These are phyloP conservation scores for Polyploca ridens DNA, from an alignment of 2,888 invertebrate species.

Conservation along the genomic window DNA sequence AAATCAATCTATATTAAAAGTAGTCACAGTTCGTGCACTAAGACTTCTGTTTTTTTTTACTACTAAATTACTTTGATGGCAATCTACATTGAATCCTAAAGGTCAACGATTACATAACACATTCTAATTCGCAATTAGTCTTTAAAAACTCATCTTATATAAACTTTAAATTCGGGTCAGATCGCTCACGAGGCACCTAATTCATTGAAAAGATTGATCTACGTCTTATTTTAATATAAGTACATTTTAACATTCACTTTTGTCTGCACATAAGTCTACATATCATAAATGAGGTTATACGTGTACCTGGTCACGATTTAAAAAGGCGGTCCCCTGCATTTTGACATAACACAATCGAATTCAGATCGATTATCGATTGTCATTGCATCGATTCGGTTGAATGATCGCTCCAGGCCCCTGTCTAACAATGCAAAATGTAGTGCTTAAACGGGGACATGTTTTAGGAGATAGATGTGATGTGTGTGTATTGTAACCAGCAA, in stretches of 20 bases:
- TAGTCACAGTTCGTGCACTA: background rate
- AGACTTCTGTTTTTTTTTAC: background rate
- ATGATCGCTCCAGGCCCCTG: background rate
- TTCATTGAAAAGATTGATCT: conserved; percentile 1
- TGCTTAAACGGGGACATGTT: background rate
- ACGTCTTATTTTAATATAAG: background rate
- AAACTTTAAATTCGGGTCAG: conserved; percentile 4
- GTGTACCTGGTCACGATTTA: background rate
- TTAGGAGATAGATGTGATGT: background rate
- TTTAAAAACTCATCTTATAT: conserved; percentile 3
- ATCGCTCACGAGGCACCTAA: background rate
- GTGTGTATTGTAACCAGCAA: too few species aligned
- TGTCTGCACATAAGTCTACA: conserved; percentile 5
- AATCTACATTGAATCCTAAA: background rate
- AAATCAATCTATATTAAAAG: too few species aligned
- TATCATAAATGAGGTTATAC: conserved; percentile 8
- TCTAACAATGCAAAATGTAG: background rate
- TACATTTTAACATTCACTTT: conserved; percentile 10
- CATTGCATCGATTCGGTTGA: conserved; percentile 13
- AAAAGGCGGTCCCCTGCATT: background rate
- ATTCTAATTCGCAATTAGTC: background rate
- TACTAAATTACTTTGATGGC: background rate
- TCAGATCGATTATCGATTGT: conserved; percentile 10
- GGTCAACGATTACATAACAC: background rate
- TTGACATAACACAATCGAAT: conserved; percentile 12